Evolutionary conservation across 2,113 vertebrate species (phyloP).

Genomic region (Notarius lentiginosus): DNA sequence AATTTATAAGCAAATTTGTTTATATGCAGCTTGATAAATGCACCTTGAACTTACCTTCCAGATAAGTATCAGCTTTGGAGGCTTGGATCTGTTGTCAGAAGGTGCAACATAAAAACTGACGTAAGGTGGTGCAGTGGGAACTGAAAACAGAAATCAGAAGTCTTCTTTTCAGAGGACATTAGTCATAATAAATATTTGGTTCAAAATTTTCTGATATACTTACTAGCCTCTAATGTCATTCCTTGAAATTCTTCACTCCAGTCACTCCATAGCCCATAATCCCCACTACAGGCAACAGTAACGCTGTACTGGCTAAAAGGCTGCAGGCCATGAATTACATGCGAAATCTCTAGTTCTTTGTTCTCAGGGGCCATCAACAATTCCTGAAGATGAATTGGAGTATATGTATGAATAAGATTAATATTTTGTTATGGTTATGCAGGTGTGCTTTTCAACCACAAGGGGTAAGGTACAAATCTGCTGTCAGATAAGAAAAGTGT

Average conservation of each 20-base stretch:
- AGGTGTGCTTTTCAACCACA: not conserved
- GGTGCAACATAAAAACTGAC: conserved; percentile 44
- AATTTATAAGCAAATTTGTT: not conserved
- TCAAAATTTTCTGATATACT: not conserved
- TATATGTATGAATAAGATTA: not conserved
- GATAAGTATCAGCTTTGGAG: conserved; percentile 34
- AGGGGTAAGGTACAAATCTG: not conserved
- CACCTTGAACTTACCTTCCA: conserved; percentile 48
- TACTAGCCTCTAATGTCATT: conserved; percentile 47
- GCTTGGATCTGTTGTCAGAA: not conserved
- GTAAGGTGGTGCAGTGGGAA: conserved; percentile 29
- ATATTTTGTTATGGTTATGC: not conserved
- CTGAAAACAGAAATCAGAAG: conserved; percentile 31
- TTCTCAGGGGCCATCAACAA: not conserved
- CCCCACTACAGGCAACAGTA: conserved; percentile 30
- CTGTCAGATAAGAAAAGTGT: not conserved
- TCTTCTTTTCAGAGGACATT: not conserved
- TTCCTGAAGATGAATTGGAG: conserved; percentile 5
- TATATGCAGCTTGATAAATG: not conserved
- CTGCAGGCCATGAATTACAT: conserved; percentile 43
- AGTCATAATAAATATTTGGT: not conserved
- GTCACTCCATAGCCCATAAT: conserved; percentile 28
- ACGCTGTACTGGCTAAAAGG: conserved; percentile 44
- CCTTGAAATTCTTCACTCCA: conserved; percentile 28
- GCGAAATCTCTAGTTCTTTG: not conserved